These are phyloP conservation scores for Zaprionus taronus DNA, from an alignment of 1,140 invertebrate genomes.

Conservation along the genomic window DNA sequence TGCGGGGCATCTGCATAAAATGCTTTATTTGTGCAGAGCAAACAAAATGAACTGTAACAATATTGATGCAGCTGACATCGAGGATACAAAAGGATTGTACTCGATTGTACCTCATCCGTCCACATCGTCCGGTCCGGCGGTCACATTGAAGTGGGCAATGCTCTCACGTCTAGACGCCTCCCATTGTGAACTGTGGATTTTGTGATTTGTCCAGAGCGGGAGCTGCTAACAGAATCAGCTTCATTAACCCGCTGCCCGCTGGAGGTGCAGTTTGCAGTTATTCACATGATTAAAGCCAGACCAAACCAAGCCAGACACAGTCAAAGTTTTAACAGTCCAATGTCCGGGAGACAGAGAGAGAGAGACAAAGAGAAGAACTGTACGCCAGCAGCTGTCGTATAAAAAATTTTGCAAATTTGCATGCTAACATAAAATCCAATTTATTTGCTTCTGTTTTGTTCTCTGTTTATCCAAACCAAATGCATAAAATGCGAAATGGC, in stretches of 20 bases:
- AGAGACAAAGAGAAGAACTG: neutral
- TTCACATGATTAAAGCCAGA: constrained; percentile 44
- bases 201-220: constrained; percentile 37
- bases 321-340: neutral
- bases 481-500: constrained; percentile 41
- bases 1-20: constrained; percentile 62
- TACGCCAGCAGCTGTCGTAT: neutral
- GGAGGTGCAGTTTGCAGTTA: constrained; percentile 48
- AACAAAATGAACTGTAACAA: constrained; percentile 82
- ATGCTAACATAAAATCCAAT: constrained; percentile 49
- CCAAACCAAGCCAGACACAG: neutral
- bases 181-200: constrained; percentile 49
- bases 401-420: constrained; percentile 28
- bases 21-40: constrained; percentile 72
- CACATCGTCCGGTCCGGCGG: neutral
- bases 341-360: neutral
- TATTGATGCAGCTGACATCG: constrained; percentile 78
- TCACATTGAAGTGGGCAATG: constrained; percentile 9
- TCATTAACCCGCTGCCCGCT: constrained; percentile 64
- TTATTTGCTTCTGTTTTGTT: constrained; percentile 30
- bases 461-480: constrained; percentile 32
- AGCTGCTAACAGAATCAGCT: constrained; percentile 40
- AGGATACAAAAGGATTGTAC: constrained; percentile 71
- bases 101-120: neutral
- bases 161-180: constrained; percentile 48